These are phyloP conservation scores for Cheiracanthium punctorium DNA, from an alignment of 2,888 invertebrate species.

Conservation along the genomic window DNA sequence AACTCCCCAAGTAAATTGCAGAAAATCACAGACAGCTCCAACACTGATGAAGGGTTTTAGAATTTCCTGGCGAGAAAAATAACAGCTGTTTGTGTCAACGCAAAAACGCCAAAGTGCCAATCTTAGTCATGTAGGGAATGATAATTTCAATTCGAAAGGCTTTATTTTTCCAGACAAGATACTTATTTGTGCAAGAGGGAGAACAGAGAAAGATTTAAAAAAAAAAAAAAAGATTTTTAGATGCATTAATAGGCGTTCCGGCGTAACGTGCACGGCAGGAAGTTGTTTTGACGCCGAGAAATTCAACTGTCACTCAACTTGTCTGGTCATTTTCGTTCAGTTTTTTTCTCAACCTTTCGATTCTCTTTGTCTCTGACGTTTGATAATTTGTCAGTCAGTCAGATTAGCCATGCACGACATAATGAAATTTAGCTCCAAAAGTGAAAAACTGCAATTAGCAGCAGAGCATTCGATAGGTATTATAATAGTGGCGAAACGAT, in stretches of 20 bases:
- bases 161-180: conserved; percentile 13
- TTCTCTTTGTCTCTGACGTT: no score
- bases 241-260: background rate
- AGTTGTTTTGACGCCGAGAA: background rate
- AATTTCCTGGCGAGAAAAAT: conserved; percentile 10
- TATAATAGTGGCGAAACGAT: no score
- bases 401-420: background rate
- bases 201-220: no score
- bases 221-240: background rate
- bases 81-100: conserved; percentile 15
- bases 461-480: no score
- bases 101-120: conserved; percentile 15
- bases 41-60: background rate
- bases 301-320: background rate
- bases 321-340: background rate
- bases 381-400: background rate
- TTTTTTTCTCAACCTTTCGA: background rate
- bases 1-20: background rate
- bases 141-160: conserved; percentile 4
- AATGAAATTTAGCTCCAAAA: no score
- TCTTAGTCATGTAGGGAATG: background rate
- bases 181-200: background rate
- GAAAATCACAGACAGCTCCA: conserved; percentile 1
- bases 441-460: no score
- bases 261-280: background rate